These are phyloP conservation scores for Phoebastria nigripes DNA, from an alignment of 2,797 vertebrate genomes.

Conservation along the genomic window DNA sequence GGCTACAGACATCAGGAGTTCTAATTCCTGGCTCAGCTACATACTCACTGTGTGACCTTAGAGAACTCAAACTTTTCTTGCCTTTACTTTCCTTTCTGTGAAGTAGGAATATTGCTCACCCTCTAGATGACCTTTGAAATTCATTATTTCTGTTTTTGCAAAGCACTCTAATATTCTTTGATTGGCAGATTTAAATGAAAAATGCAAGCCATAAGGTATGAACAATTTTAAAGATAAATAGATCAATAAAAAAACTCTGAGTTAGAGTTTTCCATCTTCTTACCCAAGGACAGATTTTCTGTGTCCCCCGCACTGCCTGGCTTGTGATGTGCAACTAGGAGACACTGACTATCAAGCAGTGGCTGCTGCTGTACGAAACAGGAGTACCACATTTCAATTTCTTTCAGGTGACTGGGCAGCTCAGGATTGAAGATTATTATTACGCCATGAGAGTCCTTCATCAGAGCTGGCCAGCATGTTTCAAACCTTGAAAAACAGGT, in stretches of 20 bases:
- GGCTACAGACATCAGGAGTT: not conserved
- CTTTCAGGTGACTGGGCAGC: constrained; percentile 88
- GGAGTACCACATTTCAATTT: constrained; percentile 89
- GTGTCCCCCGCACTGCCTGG: constrained; percentile 78
- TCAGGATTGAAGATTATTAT: constrained; percentile 91
- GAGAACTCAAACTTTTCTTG: not conserved
- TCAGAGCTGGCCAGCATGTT: constrained; percentile 93
- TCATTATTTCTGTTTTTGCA: not conserved
- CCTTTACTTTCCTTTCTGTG: not conserved
- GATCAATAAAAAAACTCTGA: not conserved
- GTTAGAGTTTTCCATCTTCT: constrained; percentile 19
- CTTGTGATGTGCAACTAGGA: constrained; percentile 93
- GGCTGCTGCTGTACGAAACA: constrained; percentile 88
- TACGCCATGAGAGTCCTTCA: constrained; percentile 89
- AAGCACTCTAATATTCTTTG: not conserved
- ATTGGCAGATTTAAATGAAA: not conserved
- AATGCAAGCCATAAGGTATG: not conserved
- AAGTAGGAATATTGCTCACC: not conserved
- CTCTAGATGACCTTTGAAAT: not conserved
- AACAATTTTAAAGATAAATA: not conserved
- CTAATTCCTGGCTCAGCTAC: not conserved
- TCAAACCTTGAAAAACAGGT: constrained; percentile 84
- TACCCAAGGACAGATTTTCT: constrained; percentile 82
- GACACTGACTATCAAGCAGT: constrained; percentile 86
- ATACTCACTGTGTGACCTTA: not conserved